Evolutionary conservation across 2,113 vertebrate genomes (phyloP).

Genomic region (Dicaeum eximium): DNA sequence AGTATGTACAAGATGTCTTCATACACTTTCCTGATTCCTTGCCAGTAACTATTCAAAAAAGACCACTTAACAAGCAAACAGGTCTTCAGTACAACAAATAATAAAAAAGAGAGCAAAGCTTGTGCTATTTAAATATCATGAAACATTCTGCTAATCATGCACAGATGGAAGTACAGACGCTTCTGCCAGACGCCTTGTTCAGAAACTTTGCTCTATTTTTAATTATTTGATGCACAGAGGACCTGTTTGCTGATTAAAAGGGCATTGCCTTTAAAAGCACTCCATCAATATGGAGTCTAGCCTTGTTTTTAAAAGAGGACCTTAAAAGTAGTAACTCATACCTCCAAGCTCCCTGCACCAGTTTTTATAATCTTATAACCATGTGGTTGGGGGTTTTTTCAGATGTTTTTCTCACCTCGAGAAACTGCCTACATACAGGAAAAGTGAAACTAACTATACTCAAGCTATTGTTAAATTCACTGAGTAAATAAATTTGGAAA

Average conservation of each 20-base stretch:
- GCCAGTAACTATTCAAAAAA: conserved; percentile 48
- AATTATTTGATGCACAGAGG: conserved; percentile 74
- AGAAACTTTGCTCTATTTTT: conserved; percentile 79
- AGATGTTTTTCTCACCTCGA: background rate
- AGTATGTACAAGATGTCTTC: conserved; percentile 55
- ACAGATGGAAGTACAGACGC: conserved; percentile 74
- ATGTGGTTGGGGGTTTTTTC: background rate
- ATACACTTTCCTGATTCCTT: conserved; percentile 57
- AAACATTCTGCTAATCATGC: conserved; percentile 76
- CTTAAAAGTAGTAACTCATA: conserved; percentile 11
- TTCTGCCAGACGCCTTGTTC: conserved; percentile 74
- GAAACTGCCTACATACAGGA: background rate
- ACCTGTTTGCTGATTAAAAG: conserved; percentile 73
- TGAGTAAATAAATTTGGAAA: background rate
- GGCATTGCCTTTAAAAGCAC: conserved; percentile 41
- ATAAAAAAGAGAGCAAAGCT: conserved; percentile 72
- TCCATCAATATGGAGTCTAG: conserved; percentile 48
- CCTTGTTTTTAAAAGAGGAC: background rate
- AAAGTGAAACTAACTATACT: background rate
- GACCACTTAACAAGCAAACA: conserved; percentile 64
- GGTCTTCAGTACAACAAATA: conserved; percentile 64
- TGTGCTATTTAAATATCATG: conserved; percentile 74
- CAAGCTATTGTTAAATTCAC: background rate
- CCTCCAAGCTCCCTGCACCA: background rate
- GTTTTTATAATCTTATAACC: background rate